These are phyloP conservation scores for Eledona agricola DNA, from an alignment of 2,888 invertebrate genomes.

Conservation along the genomic window DNA sequence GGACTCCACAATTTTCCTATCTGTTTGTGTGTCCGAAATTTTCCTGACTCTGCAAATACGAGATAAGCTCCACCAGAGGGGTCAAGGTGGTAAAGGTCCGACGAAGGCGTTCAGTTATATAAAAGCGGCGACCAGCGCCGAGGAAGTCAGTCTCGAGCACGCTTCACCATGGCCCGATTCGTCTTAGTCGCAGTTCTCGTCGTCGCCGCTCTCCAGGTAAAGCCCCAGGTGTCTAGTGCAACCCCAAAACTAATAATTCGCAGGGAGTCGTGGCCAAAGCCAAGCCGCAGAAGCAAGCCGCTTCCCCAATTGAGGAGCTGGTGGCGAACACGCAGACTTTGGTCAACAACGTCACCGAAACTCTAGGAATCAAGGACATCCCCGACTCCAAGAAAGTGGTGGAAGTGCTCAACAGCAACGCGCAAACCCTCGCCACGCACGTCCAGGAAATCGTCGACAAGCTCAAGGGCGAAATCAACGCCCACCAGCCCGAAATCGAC, in stretches of 20 bases:
- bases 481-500: slow-evolving; percentile 52
- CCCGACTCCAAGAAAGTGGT: slow-evolving; percentile 53
- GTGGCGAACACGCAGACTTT: slow-evolving; percentile 46
- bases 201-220: slow-evolving; percentile 48
- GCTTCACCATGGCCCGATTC: slow-evolving; percentile 44
- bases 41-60: slow-evolving; percentile 24
- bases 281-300: slow-evolving; percentile 40
- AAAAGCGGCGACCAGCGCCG: slow-evolving; percentile 12
- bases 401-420: slow-evolving; percentile 49
- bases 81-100: slow-evolving; percentile 37
- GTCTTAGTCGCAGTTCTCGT: slow-evolving; percentile 42
- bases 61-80: slow-evolving; percentile 30
- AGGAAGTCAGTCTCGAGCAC: slow-evolving; percentile 2
- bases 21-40: slow-evolving; percentile 26
- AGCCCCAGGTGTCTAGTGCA: slow-evolving; percentile 15
- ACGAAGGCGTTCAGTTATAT: slow-evolving; percentile 23
- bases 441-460: slow-evolving; percentile 51
- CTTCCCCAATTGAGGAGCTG: slow-evolving; percentile 47
- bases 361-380: slow-evolving; percentile 47
- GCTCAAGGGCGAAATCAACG: slow-evolving; percentile 53
- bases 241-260: slow-evolving; percentile 2
- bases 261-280: slow-evolving; percentile 44
- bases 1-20: slow-evolving; percentile 8
- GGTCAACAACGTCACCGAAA: slow-evolving; percentile 49
- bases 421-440: slow-evolving; percentile 52